A percentile compares a stretch with the other conserved stretches of the same genome.
Evolutionary conservation across 2,888 invertebrate genomes (phyloP).

Genomic region (Ryuthela nishihirai): DNA sequence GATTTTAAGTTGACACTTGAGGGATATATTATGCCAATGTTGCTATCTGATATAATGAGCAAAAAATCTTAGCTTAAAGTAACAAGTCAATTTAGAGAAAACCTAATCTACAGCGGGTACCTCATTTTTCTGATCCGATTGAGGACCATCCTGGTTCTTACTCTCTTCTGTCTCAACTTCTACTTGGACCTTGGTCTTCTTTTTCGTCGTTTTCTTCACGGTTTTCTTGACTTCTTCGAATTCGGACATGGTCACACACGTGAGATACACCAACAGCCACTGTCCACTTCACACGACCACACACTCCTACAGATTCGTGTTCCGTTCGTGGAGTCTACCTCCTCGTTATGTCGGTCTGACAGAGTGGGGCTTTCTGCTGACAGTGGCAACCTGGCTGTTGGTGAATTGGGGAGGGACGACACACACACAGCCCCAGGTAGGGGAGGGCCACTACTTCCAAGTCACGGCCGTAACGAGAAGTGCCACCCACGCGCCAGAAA

Average conservation of each 20-base stretch:
- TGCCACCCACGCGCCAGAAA: conserved; percentile 35
- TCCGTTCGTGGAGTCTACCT: conserved; percentile 1
- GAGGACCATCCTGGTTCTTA: conserved; percentile 11
- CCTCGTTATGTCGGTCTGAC: conserved; percentile 19
- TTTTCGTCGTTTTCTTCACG: conserved; percentile 28
- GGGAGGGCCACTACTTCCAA: conserved; percentile 22
- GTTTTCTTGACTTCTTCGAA: conserved; percentile 31
- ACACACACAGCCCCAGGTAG: conserved; percentile 17
- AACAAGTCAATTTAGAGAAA: too few relatives aligned
- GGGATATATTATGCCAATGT: too few relatives aligned
- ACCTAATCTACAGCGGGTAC: too few relatives aligned
- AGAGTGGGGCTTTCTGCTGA: conserved; percentile 22
- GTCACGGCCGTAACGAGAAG: too few relatives aligned
- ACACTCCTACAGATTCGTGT: too few relatives aligned
- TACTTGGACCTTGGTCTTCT: conserved; percentile 31
- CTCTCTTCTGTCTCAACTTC: conserved; percentile 28
- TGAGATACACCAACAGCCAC: neutral
- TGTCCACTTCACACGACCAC: neutral
- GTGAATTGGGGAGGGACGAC: neutral
- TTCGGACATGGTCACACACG: conserved; percentile 18
- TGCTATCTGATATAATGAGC: too few relatives aligned
- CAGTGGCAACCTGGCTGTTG: neutral
- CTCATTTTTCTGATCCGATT: conserved; percentile 27
- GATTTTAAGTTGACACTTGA: too few relatives aligned
- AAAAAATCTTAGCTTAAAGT: too few relatives aligned